Conservation (phyloP, 2,113 vertebrate species). For the Datnioides undecimradiatus region DNA sequence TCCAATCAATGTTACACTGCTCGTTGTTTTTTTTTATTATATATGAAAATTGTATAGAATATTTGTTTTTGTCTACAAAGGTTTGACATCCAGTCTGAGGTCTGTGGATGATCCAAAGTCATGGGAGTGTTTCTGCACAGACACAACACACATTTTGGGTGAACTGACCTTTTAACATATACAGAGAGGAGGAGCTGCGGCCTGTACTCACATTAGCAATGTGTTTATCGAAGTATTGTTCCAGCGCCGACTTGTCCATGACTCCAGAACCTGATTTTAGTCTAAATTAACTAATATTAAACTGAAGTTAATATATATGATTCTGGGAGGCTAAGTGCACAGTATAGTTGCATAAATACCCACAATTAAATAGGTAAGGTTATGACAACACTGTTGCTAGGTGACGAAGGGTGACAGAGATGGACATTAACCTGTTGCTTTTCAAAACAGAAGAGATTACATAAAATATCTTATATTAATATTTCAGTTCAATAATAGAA, state of each 20-base stretch:
- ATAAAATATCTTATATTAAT: too few relatives aligned
- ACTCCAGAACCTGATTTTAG: background rate
- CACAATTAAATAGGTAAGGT: background rate
- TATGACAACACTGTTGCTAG: constrained; percentile 2
- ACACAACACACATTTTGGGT: too few relatives aligned
- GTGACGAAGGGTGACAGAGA: background rate
- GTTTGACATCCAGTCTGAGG: too few relatives aligned
- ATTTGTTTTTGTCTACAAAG: too few relatives aligned
- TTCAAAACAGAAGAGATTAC: too few relatives aligned
- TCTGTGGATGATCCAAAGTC: too few relatives aligned
- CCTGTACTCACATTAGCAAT: constrained; percentile 63
- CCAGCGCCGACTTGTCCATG: constrained; percentile 76
- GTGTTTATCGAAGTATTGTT: constrained; percentile 79
- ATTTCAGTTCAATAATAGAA: too few relatives aligned
- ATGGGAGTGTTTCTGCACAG: too few relatives aligned
- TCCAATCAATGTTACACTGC: too few relatives aligned
- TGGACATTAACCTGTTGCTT: too few relatives aligned
- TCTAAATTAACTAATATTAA: background rate
- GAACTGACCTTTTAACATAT: background rate
- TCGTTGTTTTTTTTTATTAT: too few relatives aligned
- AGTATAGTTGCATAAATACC: background rate
- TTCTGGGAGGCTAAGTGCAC: background rate
- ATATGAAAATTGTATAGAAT: too few relatives aligned
- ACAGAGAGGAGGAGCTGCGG: background rate
- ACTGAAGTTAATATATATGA: background rate